Percentiles rank a stretch among this genome's conserved stretches.
These are phyloP conservation scores for Meloe dianella DNA, from an alignment of 2,888 invertebrate species.

Conservation along the genomic window DNA sequence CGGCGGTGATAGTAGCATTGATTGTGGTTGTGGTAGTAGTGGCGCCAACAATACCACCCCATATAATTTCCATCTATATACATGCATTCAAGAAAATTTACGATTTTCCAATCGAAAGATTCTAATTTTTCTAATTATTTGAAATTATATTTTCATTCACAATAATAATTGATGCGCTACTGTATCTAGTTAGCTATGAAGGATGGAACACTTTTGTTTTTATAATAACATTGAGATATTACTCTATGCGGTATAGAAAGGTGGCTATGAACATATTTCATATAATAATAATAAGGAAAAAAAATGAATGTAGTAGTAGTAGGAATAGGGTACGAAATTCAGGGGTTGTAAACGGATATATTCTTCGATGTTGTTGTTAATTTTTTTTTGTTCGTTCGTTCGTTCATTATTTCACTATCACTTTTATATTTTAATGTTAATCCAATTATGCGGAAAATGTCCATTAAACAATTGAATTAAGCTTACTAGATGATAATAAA, in stretches of 20 bases:
- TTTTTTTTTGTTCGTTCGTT: slow-evolving; percentile 35
- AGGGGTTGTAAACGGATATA: not conserved
- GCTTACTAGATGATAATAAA: slow-evolving; percentile 46
- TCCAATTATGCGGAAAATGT: slow-evolving; percentile 41
- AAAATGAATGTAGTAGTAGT: not conserved
- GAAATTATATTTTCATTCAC: not conserved
- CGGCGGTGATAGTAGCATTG: too few relatives aligned
- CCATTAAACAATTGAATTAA: slow-evolving; percentile 54
- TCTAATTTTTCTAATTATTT: not conserved
- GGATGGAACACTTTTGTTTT: slow-evolving; percentile 53
- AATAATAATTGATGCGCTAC: slow-evolving; percentile 36
- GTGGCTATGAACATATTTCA: slow-evolving; percentile 58
- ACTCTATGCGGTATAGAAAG: slow-evolving; percentile 58
- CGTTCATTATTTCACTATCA: not conserved
- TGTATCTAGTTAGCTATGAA: slow-evolving; percentile 40
- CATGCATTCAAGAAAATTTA: not conserved
- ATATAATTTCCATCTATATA: not conserved
- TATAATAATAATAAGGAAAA: slow-evolving; percentile 52
- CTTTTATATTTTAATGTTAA: slow-evolving; percentile 17
- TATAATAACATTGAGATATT: slow-evolving; percentile 60
- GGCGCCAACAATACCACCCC: slow-evolving; percentile 11
- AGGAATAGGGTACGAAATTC: slow-evolving; percentile 20
- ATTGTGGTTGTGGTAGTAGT: too few relatives aligned
- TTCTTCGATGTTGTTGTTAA: slow-evolving; percentile 55
- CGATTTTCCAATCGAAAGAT: not conserved